Evolutionary conservation across 92 coral and sea anemone species (phyloP).

Genomic region (Paramuricea clavata): DNA sequence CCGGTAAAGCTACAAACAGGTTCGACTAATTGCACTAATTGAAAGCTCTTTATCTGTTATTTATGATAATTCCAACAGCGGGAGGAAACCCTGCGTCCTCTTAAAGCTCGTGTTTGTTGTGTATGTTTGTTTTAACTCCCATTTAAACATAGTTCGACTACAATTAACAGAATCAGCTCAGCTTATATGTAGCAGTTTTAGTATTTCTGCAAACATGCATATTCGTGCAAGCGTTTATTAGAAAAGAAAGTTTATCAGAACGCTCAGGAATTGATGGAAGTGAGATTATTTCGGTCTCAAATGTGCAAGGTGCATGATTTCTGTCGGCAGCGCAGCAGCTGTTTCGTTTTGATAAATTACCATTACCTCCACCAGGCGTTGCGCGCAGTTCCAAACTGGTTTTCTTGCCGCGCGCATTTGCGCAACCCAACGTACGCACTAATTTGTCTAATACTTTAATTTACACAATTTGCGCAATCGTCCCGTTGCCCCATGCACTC

Average conservation of each 20-base stretch:
- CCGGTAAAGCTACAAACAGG: slow-evolving; percentile 30
- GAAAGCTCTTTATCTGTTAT: slow-evolving; percentile 36
- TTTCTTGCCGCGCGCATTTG: not conserved
- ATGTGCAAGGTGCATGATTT: not conserved
- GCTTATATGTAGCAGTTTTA: not conserved
- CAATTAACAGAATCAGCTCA: not conserved
- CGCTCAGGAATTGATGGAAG: slow-evolving; percentile 27
- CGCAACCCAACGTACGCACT: not conserved
- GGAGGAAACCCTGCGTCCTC: slow-evolving; percentile 18
- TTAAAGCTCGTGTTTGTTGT: not conserved
- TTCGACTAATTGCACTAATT: slow-evolving; percentile 32
- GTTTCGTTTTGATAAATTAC: slow-evolving; percentile 37
- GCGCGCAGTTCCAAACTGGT: not conserved
- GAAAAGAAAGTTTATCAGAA: slow-evolving; percentile 20
- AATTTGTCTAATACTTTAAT: not conserved
- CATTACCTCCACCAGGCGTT: not conserved
- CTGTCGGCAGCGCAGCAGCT: slow-evolving; percentile 41
- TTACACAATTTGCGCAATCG: slow-evolving; percentile 3
- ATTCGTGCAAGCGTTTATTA: not conserved
- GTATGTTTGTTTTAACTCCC: slow-evolving; percentile 23
- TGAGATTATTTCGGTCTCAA: slow-evolving; percentile 32
- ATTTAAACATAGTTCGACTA: slow-evolving; percentile 15
- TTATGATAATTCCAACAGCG: slow-evolving; percentile 26
- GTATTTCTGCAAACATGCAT: not conserved
- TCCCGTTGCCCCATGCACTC: not conserved